phyloP scores from a whole-genome alignment of 2,888 invertebrate genomes.

The Torymus aiolomorphi region DNA sequence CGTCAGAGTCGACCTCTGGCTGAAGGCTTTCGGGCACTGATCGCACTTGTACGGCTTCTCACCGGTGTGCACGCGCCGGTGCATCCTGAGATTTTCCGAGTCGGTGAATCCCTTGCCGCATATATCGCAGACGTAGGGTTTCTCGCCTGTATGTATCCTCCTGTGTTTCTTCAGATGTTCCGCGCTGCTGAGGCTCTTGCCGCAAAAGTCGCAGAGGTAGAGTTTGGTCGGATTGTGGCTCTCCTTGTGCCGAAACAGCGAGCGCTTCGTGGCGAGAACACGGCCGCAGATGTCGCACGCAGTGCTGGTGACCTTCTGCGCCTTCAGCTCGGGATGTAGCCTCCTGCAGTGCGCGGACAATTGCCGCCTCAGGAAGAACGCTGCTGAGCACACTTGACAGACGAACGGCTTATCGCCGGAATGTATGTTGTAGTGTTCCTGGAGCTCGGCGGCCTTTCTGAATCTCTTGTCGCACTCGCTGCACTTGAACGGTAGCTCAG shows the following conservation, averaged over 20 bases:
- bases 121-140: constrained; percentile 76
- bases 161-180: constrained; percentile 76
- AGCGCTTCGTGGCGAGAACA: constrained; percentile 70
- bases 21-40: constrained; percentile 77
- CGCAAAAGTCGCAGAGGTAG: constrained; percentile 77
- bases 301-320: constrained; percentile 34
- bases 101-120: constrained; percentile 77
- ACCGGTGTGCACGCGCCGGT: constrained; percentile 76
- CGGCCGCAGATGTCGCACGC: constrained; percentile 73
- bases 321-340: constrained; percentile 71
- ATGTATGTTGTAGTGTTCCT: constrained; percentile 74
- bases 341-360: constrained; percentile 71
- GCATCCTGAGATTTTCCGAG: constrained; percentile 75
- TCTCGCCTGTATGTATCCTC: constrained; percentile 78
- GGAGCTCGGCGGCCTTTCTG: constrained; percentile 70
- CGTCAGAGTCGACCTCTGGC: constrained; percentile 77
- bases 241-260: constrained; percentile 72
- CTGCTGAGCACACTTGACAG: constrained; percentile 68
- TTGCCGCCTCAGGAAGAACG: constrained; percentile 70
- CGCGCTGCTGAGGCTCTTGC: constrained; percentile 76
- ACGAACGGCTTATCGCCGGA: constrained; percentile 73
- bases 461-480: constrained; percentile 73
- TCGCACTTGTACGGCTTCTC: constrained; percentile 77
- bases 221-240: constrained; percentile 73
- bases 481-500: constrained; percentile 65